These are phyloP conservation scores for Drosophila ohnishii DNA, from an alignment of 1,140 invertebrate species.

Conservation along the genomic window DNA sequence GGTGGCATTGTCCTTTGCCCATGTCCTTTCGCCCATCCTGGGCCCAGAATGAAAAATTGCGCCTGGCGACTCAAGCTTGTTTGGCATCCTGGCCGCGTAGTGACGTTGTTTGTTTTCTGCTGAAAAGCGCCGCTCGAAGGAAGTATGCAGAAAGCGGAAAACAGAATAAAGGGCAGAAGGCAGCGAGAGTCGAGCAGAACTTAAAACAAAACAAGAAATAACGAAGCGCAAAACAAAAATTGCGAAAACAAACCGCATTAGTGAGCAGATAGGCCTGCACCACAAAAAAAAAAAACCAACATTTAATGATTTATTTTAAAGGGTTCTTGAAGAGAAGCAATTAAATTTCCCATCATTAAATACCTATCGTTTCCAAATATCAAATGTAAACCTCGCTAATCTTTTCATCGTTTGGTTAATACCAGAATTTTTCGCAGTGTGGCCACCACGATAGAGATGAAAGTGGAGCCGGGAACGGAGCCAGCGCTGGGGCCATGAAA, in stretches of 20 bases:
- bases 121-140: conserved; percentile 29
- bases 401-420: not conserved
- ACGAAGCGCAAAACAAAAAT: conserved; percentile 72
- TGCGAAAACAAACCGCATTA: conserved; percentile 77
- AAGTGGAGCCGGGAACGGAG: conserved; percentile 2
- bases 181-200: conserved; percentile 36
- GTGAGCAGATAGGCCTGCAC: conserved; percentile 47
- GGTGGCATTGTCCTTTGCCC: conserved; percentile 42
- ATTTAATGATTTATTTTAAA: not conserved
- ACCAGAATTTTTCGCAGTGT: conserved; percentile 1
- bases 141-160: conserved; percentile 26
- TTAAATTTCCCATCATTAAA: not conserved
- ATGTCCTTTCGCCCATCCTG: conserved; percentile 27
- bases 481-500: conserved; percentile 16
- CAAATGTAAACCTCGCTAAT: not conserved
- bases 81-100: conserved; percentile 75
- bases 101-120: conserved; percentile 71
- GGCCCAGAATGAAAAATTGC: conserved; percentile 74
- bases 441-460: not conserved
- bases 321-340: not conserved
- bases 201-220: conserved; percentile 77
- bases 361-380: not conserved
- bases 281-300: not conserved
- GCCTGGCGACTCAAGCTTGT: conserved; percentile 69
- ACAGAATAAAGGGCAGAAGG: conserved; percentile 8